phyloP scores from a whole-genome alignment of 2,797 vertebrate species.

The Amblyopsis hoosieri region DNA sequence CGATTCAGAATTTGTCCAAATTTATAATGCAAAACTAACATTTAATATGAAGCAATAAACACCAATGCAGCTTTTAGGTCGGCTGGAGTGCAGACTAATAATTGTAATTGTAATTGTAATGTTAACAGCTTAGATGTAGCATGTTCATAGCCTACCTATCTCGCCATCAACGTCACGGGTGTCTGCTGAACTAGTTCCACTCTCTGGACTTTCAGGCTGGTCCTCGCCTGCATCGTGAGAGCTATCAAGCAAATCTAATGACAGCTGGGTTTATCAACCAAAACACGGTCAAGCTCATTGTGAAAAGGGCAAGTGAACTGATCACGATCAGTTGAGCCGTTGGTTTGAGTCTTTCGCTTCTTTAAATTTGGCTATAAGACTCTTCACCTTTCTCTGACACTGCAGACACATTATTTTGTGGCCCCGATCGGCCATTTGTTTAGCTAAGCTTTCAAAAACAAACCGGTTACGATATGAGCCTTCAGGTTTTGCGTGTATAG shows the following conservation, averaged over 20 bases:
- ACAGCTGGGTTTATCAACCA: no score
- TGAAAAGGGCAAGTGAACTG: neutral
- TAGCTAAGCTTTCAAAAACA: no score
- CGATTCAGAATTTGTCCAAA: neutral
- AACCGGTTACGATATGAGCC: no score
- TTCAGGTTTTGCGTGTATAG: no score
- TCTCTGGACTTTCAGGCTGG: neutral
- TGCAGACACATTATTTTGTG: neutral
- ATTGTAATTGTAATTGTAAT: neutral
- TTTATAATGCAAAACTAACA: no score
- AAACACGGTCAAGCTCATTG: no score
- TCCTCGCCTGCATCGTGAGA: neutral
- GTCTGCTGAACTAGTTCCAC: no score
- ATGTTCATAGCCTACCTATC: neutral
- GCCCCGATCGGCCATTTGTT: no score
- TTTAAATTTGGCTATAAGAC: conserved; percentile 6
- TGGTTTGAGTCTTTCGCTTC: conserved; percentile 1
- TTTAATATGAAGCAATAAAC: no score
- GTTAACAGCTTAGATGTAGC: neutral
- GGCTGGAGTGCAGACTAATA: no score
- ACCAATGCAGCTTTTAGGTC: no score
- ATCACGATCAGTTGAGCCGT: neutral
- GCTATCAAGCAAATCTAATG: neutral
- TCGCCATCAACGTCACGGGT: neutral
- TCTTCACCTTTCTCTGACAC: conserved; percentile 2